Base-by-base conservation (phyloP, 2,888 invertebrate genomes). In the Trichopoda pennipes region DNA sequence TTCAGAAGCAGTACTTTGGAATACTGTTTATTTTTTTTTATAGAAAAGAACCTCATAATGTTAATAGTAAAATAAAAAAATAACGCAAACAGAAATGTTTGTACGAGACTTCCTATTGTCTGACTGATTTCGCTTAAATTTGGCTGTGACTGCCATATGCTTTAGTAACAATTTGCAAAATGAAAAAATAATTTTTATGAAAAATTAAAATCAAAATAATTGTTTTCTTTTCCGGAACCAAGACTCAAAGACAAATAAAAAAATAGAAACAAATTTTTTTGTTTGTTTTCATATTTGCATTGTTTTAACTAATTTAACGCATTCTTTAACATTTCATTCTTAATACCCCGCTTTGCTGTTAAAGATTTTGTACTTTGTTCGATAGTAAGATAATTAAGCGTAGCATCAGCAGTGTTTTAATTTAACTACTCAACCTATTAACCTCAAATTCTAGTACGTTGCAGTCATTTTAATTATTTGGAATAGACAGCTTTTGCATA, bases 71-170 rank as follows among this genome's bases (percentile, higher is more conserved):
- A 51, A 35, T 35, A 44, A 49, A 75, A 81, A 81, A 69, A 77
- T 68, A 76, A 28, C 6, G 60, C 79, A 28, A 28, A 28, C 28
- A 28, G 28, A 28, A 28, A 28, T 28, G 74, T 56, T 72, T 76
- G 72, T 83, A 81, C 80, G 81, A 83, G 80, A 84, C 84, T 81
- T 84, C 83, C 83, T 83, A 84, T 83, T 81, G 77, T 78, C 70
- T 83, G 72, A 51, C 35, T 78, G 60, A 32, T 19, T 58, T 70
- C 61, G 42, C 8, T 63, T 53, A 16, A 61, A 47, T 47, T 49
- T 72, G 60, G 44, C 61, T 63, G 77, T 28, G 32, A 64, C 56
- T 73, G 74, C 28, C 76, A 61, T 49, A 69, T 63, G 51, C 23
- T 61, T 38, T 55, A 28, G 53, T 55, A 60, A 63, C 72, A 81